A percentile compares a stretch with the other conserved stretches of the same genome.
phyloP scores from a whole-genome alignment of 2,113 vertebrate species.

The Cnemophilus loriae region DNA sequence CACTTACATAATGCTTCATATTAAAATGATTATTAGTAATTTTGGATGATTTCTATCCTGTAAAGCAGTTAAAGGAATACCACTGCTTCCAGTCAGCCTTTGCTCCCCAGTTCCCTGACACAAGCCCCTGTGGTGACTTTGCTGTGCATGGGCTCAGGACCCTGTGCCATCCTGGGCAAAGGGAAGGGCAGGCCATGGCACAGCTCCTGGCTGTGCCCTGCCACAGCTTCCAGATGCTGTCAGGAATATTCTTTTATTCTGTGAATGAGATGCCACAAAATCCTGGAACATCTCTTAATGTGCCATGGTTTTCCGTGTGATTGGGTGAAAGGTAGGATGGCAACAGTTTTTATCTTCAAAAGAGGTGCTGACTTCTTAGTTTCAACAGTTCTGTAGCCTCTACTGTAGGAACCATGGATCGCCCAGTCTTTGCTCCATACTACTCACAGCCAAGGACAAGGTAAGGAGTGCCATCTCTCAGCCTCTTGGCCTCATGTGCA shows the following conservation, averaged over 20 bases:
- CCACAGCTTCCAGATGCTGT: neutral
- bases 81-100: neutral
- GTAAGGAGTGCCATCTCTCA: neutral
- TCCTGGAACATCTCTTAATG: neutral
- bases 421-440: neutral
- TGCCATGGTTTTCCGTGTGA: neutral
- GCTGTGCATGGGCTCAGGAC: neutral
- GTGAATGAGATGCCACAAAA: neutral
- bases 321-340: neutral
- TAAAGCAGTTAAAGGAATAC: neutral
- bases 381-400: neutral
- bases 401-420: neutral
- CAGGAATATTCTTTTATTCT: neutral
- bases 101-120: neutral
- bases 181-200: rapidly evolving
- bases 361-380: neutral
- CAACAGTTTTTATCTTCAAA: neutral
- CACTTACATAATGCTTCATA: neutral
- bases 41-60: neutral
- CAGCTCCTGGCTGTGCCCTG: neutral
- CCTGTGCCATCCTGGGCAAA: neutral
- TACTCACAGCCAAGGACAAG: neutral
- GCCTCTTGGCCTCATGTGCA: neutral
- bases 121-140: neutral
- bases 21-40: neutral